phyloP scores from a whole-genome alignment of 2,797 vertebrate species.

The Siniperca undulata region DNA sequence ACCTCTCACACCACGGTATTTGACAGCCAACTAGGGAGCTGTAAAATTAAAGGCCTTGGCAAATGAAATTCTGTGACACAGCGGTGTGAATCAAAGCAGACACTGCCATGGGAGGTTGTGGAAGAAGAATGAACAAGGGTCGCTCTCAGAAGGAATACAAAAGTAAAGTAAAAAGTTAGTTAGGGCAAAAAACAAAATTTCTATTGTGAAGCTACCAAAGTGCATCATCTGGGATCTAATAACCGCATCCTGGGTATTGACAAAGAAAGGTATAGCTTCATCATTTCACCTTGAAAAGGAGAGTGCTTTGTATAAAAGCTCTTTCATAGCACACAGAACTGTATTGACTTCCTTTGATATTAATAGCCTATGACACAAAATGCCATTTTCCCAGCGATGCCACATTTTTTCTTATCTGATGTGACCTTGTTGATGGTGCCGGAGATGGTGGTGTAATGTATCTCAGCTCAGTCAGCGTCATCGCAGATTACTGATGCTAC shows the following conservation, averaged over 20 bases:
- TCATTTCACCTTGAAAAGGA: slow-evolving; percentile 69
- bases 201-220: slow-evolving; percentile 43
- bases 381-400: slow-evolving; percentile 52
- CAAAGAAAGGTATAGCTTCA: slow-evolving; percentile 50
- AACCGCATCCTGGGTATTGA: slow-evolving; percentile 48
- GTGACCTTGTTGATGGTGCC: slow-evolving; percentile 69
- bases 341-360: slow-evolving; percentile 75
- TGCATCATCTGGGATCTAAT: slow-evolving; percentile 40
- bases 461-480: slow-evolving; percentile 55
- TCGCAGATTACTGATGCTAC: slow-evolving; percentile 40
- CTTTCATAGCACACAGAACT: slow-evolving; percentile 27
- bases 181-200: slow-evolving; percentile 3
- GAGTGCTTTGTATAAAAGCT: slow-evolving; percentile 39
- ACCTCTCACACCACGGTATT: slow-evolving; percentile 63
- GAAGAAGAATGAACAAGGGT: slow-evolving; percentile 55
- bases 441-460: slow-evolving; percentile 50
- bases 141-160: slow-evolving; percentile 45
- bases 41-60: slow-evolving; percentile 77
- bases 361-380: slow-evolving; percentile 71
- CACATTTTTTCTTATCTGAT: slow-evolving; percentile 29
- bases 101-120: slow-evolving; percentile 46
- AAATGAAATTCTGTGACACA: slow-evolving; percentile 78
- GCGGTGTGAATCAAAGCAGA: slow-evolving; percentile 75
- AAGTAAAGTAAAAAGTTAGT: slow-evolving; percentile 56
- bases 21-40: slow-evolving; percentile 75